Base-by-base conservation (phyloP, 2,888 invertebrate species). In the Drosophila paracracens region DNA sequence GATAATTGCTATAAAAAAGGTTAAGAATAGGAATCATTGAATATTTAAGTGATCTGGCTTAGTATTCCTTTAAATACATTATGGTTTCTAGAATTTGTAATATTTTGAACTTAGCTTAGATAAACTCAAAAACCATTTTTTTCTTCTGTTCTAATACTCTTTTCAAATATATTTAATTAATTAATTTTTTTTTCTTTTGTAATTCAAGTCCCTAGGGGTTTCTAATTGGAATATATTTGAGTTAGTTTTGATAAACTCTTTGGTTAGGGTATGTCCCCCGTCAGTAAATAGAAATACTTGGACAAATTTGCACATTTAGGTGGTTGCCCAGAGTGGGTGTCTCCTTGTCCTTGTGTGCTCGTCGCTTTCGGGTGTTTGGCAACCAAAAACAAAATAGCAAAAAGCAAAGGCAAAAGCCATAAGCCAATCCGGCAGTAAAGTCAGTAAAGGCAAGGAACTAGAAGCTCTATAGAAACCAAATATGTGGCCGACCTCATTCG, bases 401-500 rank as follows among this genome's bases (percentile, higher is more conserved):
- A 63, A 58, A 10, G 57, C 67, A 70, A 81, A 73, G 64, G 60
- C 62, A 73, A 53, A 59, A 68, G 13, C 16, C 46, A 8, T 8
- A 46, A 46, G 46, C 25, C 46, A 46, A 33, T 16, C 46, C 4
- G 25, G 8, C 46, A 25, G 46, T 8, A 46, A 16, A 46, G 46
- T 25, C 46, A 46, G 46, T 8, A 52, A 70, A 70, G 68, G 31
- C 62, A 50, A 21, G 65, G 70, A 72, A 56, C 75, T 74, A 79
- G 73, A 70, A 83, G 78, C 77, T 70, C 87, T 90, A 90, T 88
- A 88, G 89, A 76, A 90, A 88, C 90, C 76, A 76, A 85, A 76
- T 83, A 79, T 76, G 87, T 74, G 81, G 65, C 66, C 78, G 81
- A 84, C 78, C 90, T 89, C 90, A 90, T 89, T 90, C 88, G 88